These are phyloP conservation scores for Caenorhabditis doughertyi DNA, from an alignment of 2,888 invertebrate species.

Conservation along the genomic window DNA sequence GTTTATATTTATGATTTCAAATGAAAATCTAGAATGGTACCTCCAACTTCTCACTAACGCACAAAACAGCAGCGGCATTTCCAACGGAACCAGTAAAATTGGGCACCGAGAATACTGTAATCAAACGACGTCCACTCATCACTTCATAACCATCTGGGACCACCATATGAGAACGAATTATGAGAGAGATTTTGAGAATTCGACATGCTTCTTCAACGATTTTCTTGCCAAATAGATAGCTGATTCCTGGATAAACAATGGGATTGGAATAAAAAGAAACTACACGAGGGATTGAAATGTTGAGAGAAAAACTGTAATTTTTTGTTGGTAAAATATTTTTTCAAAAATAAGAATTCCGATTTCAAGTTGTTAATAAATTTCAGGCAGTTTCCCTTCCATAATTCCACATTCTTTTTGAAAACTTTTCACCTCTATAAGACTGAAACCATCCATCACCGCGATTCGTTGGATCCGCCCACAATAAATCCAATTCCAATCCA, in stretches of 20 bases:
- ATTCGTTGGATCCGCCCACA: slow-evolving; percentile 80
- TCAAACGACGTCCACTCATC: slow-evolving; percentile 76
- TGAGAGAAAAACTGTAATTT: too few species aligned
- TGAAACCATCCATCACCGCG: slow-evolving; percentile 75
- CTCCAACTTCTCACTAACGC: slow-evolving; percentile 75
- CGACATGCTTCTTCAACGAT: slow-evolving; percentile 74
- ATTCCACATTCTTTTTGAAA: too few species aligned
- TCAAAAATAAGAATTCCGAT: too few species aligned
- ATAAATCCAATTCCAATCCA: slow-evolving; percentile 77
- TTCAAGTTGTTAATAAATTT: too few species aligned
- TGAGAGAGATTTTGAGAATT: slow-evolving; percentile 73
- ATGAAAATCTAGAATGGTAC: too few species aligned
- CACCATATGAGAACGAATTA: slow-evolving; percentile 80
- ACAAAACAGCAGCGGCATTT: slow-evolving; percentile 79
- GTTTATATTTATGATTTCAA: too few species aligned
- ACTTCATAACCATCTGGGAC: slow-evolving; percentile 80
- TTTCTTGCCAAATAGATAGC: slow-evolving; percentile 77
- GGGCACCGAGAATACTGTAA: slow-evolving; percentile 79
- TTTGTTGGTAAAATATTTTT: too few species aligned
- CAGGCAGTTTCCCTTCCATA: too few species aligned
- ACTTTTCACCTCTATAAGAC: slow-evolving; percentile 69
- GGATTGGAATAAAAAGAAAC: too few species aligned
- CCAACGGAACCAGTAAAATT: slow-evolving; percentile 77
- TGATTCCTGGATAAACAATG: slow-evolving; percentile 68
- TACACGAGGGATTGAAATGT: too few species aligned